These are phyloP conservation scores for Orthonyx spaldingii DNA, from an alignment of 2,113 vertebrate species.

Conservation along the genomic window DNA sequence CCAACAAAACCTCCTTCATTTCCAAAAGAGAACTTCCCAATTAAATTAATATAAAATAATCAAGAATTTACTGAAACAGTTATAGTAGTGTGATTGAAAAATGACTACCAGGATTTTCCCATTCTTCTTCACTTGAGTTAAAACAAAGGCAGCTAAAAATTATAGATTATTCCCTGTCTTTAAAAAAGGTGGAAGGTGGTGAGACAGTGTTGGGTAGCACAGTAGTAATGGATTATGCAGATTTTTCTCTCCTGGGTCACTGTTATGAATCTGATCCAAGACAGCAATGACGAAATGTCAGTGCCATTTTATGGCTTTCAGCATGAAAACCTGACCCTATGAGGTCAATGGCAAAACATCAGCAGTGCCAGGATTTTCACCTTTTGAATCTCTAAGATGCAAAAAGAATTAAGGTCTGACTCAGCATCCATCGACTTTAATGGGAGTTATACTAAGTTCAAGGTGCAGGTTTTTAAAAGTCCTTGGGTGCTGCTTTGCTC, in stretches of 20 bases:
- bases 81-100: slow-evolving; percentile 6
- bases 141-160: slow-evolving; percentile 24
- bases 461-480: background rate
- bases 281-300: background rate
- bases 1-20: background rate
- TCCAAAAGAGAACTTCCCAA: slow-evolving; percentile 31
- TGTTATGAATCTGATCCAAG: slow-evolving; percentile 18
- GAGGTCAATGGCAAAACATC: slow-evolving; percentile 21
- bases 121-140: background rate
- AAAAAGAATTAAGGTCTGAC: slow-evolving; percentile 18
- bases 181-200: background rate
- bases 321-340: background rate
- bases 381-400: background rate
- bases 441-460: background rate
- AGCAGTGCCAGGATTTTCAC: slow-evolving; percentile 14
- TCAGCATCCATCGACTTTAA: slow-evolving; percentile 25
- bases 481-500: background rate
- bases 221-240: slow-evolving; percentile 2
- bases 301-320: slow-evolving; percentile 34
- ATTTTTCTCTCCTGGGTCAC: slow-evolving; percentile 30
- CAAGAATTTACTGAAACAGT: slow-evolving; percentile 27
- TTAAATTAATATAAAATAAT: slow-evolving; percentile 48
- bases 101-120: background rate
- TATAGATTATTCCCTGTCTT: background rate
- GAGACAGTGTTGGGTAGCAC: background rate